Base-by-base conservation (phyloP, 2,888 invertebrate species). In the Myathropa florea region DNA sequence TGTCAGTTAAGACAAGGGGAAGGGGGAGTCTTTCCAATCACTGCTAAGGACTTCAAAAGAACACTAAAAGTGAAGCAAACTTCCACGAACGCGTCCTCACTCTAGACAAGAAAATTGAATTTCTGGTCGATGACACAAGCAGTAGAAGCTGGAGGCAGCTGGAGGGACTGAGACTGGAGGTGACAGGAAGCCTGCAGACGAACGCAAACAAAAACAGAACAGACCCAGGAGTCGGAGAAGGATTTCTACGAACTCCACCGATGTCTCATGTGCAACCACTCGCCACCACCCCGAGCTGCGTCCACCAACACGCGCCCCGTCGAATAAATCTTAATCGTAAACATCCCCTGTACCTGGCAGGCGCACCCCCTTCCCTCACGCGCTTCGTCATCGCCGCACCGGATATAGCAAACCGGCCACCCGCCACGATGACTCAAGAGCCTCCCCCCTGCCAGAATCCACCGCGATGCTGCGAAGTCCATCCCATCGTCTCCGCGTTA, bases 361-460 rank as follows among this genome's bases (percentile, higher is more conserved):
- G n/a, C n/a, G 18, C 57, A 57, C 57, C 57, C 57, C 57, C 57
- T 14, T 24, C 57, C 1, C 24, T 12, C 24, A 14, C 12, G 6
- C 24, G 24, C 24, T 57, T 23, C 23, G 57, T 24, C 23, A 57
- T 24, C 14, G 24, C 23, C 23, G 23, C n/a, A n/a, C n/a, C n/a
- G n/a, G n/a, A n/a, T n/a, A n/a, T n/a, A n/a, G n/a, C n/a, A n/a
- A n/a, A 46, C 3, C n/a, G 4, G 14, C 57, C 24, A 12, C 24
- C 68, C 28, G 70, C 9, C 61, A 24, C 63, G 84, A 81, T 81
- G 85, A 85, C 85, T 85, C 81, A 85, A 73, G 71, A 64, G 77
- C 60, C 71, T 76, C 67, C 24, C 61, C 39, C 67, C 28, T 72
- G 53, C 30, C 55, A 39, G 23, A 60, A 61, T 46, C 39, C 46